A percentile compares a stretch with the other conserved stretches of the same genome.
phyloP scores from a whole-genome alignment of 2,113 vertebrate genomes.

The Clarias macrocephalus region DNA sequence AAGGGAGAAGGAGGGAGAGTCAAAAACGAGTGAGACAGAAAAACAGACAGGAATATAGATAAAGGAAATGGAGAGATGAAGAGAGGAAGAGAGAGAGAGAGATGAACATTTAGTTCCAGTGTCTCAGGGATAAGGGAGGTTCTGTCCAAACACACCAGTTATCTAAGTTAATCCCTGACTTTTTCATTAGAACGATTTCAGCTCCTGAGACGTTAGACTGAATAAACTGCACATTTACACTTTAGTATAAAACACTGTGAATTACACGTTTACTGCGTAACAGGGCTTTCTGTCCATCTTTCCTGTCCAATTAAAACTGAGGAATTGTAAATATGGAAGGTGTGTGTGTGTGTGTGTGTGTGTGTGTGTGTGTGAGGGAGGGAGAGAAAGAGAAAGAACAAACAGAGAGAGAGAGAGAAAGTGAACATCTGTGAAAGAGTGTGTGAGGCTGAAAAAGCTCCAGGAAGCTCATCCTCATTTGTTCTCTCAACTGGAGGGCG shows the following conservation, averaged over 20 bases:
- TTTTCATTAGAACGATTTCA: background rate
- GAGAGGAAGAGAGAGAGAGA: background rate
- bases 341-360: background rate
- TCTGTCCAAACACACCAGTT: background rate
- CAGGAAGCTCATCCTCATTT: conserved; percentile 32
- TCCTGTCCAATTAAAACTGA: background rate
- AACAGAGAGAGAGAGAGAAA: background rate
- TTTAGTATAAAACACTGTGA: background rate
- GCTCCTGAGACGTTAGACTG: background rate
- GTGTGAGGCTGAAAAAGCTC: conserved; percentile 20
- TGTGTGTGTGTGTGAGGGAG: background rate
- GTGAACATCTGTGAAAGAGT: background rate
- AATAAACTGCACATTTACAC: background rate
- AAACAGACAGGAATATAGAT: background rate
- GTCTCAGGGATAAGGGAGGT: too few relatives aligned
- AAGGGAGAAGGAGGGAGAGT: background rate
- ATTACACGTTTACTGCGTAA: too few relatives aligned
- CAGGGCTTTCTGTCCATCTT: background rate
- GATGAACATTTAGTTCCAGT: background rate
- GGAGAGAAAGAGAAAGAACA: background rate
- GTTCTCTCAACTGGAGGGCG: conserved; percentile 19
- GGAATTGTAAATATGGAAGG: background rate
- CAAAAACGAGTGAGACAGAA: conserved; percentile 4
- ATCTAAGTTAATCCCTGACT: background rate
- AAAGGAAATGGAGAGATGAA: background rate